A percentile compares a stretch with the other conserved stretches of the same genome.
These are phyloP conservation scores for Erythrolamprus reginae DNA, from an alignment of 2,113 vertebrate genomes.

Conservation along the genomic window DNA sequence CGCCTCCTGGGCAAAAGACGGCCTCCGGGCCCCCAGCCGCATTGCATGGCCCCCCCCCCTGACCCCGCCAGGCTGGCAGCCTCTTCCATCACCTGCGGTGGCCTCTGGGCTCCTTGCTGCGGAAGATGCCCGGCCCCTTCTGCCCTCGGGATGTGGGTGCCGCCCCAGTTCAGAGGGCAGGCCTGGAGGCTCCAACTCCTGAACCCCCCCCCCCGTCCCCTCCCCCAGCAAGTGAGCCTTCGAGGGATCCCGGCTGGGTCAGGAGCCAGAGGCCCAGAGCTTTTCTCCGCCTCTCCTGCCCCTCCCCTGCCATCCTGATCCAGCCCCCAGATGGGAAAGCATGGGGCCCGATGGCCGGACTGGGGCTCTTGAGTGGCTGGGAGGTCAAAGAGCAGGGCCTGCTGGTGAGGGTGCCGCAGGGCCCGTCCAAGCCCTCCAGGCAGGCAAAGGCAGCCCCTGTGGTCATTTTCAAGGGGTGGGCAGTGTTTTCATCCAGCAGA, in stretches of 20 bases:
- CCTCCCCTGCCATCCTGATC: too few species aligned
- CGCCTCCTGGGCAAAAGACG: not conserved
- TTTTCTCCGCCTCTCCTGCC: not conserved
- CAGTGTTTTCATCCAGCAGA: not conserved
- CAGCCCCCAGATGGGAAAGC: not conserved
- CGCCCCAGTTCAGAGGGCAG: not conserved
- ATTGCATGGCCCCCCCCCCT: not conserved
- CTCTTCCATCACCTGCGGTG: not conserved
- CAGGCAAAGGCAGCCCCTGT: not conserved
- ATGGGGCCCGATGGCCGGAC: not conserved
- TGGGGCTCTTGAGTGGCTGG: too few species aligned
- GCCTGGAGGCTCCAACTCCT: not conserved
- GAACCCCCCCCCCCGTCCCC: too few species aligned
- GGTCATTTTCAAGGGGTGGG: not conserved
- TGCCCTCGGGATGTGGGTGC: not conserved
- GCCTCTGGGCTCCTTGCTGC: not conserved
- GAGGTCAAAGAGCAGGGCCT: not conserved
- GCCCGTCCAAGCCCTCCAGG: not conserved
- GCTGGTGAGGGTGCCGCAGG: not conserved
- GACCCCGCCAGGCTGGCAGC: rapidly evolving
- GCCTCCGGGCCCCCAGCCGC: not conserved
- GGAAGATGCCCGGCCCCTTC: not conserved
- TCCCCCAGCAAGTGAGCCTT: not conserved
- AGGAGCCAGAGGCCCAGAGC: too few species aligned
- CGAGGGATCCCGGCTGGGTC: not conserved